Percentiles rank a stretch among this genome's conserved stretches.
Conservation (phyloP, 2,888 invertebrate genomes). For the Tipula helvola region DNA sequence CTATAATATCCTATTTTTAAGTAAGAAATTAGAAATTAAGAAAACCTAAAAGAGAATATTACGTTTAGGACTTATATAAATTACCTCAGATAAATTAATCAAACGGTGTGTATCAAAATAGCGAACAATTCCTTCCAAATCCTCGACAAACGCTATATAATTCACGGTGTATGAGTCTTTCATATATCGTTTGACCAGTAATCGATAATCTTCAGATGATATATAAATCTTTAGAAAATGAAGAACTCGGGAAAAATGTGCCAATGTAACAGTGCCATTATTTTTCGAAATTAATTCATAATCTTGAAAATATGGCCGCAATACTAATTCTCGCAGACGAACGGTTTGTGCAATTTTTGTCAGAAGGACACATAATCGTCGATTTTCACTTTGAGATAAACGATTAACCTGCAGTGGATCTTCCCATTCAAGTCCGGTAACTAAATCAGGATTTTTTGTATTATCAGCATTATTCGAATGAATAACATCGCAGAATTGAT, state of each 20-base stretch:
- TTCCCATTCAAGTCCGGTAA: conserved; percentile 51
- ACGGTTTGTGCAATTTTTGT: conserved; percentile 55
- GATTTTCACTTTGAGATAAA: conserved; percentile 51
- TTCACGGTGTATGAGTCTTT: conserved; percentile 66
- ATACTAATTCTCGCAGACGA: conserved; percentile 44
- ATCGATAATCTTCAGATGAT: conserved; percentile 56
- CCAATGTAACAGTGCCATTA: conserved; percentile 59
- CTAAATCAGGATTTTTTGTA: conserved; percentile 35
- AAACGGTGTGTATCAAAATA: conserved; percentile 43
- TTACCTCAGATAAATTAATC: conserved; percentile 37
- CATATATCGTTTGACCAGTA: conserved; percentile 61
- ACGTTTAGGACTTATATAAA: conserved; percentile 34
- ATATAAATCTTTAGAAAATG: conserved; percentile 56
- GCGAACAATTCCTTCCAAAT: conserved; percentile 51
- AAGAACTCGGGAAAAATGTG: conserved; percentile 63
- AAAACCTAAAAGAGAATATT: background rate
- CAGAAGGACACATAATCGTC: conserved; percentile 53
- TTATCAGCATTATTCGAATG: conserved; percentile 50
- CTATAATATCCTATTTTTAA: conserved; percentile 36
- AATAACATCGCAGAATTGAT: conserved; percentile 61
- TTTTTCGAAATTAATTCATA: conserved; percentile 47
- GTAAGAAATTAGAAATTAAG: background rate
- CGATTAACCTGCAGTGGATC: conserved; percentile 55
- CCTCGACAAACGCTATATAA: conserved; percentile 60
- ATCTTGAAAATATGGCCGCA: conserved; percentile 49